Conservation (phyloP, 2,888 invertebrate species). For the Pyralis farinalis region DNA sequence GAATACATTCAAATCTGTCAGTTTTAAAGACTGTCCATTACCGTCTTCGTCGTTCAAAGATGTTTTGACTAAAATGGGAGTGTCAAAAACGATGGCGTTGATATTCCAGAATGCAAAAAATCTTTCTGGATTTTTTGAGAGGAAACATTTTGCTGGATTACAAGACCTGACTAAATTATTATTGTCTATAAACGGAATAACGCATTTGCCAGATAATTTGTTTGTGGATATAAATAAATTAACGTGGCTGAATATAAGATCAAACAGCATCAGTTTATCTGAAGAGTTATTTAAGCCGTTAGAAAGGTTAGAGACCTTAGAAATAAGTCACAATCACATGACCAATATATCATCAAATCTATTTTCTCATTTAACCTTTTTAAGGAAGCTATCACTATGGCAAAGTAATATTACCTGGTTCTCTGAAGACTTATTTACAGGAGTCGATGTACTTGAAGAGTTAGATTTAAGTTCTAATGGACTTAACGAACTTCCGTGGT, state of each 20-base stretch:
- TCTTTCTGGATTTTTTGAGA: constrained; percentile 77
- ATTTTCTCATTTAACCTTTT: constrained; percentile 81
- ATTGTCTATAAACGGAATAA: constrained; percentile 82
- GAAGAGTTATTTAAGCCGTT: constrained; percentile 79
- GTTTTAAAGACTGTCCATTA: constrained; percentile 77
- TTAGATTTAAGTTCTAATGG: constrained; percentile 86
- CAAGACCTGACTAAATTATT: constrained; percentile 76
- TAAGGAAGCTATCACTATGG: constrained; percentile 84
- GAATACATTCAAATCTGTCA: constrained; percentile 66
- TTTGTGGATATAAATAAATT: constrained; percentile 82
- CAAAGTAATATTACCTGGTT: constrained; percentile 84
- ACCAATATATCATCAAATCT: constrained; percentile 80
- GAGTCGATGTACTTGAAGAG: constrained; percentile 81
- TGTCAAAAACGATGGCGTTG: constrained; percentile 72
- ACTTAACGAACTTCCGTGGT: constrained; percentile 80
- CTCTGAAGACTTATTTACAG: constrained; percentile 82
- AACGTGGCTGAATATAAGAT: constrained; percentile 83
- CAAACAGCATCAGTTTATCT: constrained; percentile 81
- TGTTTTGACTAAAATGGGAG: constrained; percentile 66
- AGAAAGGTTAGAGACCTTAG: constrained; percentile 80
- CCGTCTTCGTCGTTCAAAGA: constrained; percentile 73
- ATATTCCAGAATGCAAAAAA: constrained; percentile 78
- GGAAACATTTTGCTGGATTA: constrained; percentile 81
- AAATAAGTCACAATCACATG: constrained; percentile 85
- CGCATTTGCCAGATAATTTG: constrained; percentile 81